Percentiles rank a stretch among this genome's conserved stretches.
Conservation (phyloP, 2,113 vertebrate species). For the Grantiella picta region DNA sequence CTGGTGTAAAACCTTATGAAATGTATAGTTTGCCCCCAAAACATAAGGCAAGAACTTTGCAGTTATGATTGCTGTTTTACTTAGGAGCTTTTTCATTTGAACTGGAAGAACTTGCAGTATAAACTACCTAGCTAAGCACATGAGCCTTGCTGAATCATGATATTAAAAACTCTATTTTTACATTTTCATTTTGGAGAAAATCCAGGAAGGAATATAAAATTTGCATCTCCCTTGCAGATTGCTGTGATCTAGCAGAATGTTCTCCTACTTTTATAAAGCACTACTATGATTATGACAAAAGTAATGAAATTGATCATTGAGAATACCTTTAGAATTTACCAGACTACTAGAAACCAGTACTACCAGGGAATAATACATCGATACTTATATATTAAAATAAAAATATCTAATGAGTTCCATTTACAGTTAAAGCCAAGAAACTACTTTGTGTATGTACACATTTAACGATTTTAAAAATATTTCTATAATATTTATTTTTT, state of each 20-base stretch:
- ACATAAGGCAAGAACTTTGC: neutral
- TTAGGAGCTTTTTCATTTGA: neutral
- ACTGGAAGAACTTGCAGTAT: neutral
- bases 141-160: neutral
- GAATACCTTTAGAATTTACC: neutral
- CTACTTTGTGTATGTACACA: too few species aligned
- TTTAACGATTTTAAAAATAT: neutral
- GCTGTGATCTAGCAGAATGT: neutral
- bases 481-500: neutral
- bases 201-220: neutral
- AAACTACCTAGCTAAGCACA: neutral
- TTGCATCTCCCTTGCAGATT: neutral
- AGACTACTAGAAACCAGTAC: neutral
- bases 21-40: neutral
- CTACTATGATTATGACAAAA: neutral
- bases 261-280: neutral
- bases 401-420: neutral
- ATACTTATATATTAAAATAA: neutral
- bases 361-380: neutral
- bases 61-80: neutral
- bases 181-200: neutral
- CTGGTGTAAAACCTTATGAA: neutral
- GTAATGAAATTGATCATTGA: neutral
- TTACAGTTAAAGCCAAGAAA: neutral
- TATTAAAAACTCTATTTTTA: neutral